phyloP scores from a whole-genome alignment of 2,797 vertebrate genomes.

The Lepus oiostolus region DNA sequence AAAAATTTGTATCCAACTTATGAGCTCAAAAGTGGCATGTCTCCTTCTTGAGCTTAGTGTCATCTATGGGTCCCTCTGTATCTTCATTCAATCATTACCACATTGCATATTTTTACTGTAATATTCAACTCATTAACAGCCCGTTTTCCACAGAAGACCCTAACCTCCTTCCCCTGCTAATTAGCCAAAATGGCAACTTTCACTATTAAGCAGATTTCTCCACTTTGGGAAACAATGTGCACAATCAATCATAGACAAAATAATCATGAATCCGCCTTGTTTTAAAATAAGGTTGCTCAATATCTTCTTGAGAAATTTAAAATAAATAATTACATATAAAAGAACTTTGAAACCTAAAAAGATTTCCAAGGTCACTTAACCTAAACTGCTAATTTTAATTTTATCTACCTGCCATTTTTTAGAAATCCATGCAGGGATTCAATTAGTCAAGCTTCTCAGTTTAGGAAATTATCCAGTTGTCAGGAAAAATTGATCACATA shows the following conservation, averaged over 20 bases:
- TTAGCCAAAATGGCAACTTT: neutral
- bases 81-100: neutral
- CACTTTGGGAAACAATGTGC: neutral
- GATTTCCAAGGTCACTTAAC: neutral
- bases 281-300: neutral
- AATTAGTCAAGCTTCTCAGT: neutral
- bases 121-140: neutral
- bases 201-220: neutral
- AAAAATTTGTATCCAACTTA: neutral
- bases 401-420: neutral
- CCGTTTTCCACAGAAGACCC: too few species aligned
- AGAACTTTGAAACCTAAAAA: neutral
- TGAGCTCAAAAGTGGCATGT: neutral
- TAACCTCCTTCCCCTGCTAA: neutral
- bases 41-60: neutral
- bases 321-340: slow-evolving; percentile 7
- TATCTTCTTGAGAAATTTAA: slow-evolving; percentile 30
- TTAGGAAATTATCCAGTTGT: neutral
- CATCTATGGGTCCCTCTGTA: neutral
- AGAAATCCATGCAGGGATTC: neutral
- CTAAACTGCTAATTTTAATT: neutral
- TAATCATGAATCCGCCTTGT: neutral
- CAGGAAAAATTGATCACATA: neutral
- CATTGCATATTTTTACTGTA: neutral
- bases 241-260: neutral